Base-by-base conservation (phyloP, 1,140 invertebrate genomes). In the Marisa cornuarietis region DNA sequence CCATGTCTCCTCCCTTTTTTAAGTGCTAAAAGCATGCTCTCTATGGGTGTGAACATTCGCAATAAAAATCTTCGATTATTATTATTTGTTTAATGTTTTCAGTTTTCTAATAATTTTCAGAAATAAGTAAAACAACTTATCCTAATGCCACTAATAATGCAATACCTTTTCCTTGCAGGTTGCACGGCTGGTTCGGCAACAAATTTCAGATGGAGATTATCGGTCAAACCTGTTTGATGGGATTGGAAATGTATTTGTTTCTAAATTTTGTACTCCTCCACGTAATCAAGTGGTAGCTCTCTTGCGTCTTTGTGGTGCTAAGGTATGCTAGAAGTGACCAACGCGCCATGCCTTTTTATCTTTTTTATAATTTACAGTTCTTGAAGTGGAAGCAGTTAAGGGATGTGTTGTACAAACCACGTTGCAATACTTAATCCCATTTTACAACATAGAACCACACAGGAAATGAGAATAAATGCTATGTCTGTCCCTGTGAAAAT, bases 251-350 rank as follows among this genome's bases (percentile, higher is more conserved):
- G 80, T 89, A 9, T 88, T 78, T 83, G 80, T 89, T 13, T 86
- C 85, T n/a, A 79, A 79, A 14, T 79, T 79, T 65, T 84, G 84
- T 42, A 71, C 79, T 22, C 87, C 88, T 69, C 82, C 88, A 18
- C 75, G 85, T 68, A 68, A 81, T 20, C 81, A 87, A 61, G 75
- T 89, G 16, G 76, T 85, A 9, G 76, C 79, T 49, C 79, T 89
- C 18, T 76, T 89, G 20, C 84, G 84, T 63, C 68, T 86, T 26
- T 87, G 85, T 84, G 83, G 85, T 58, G 88, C 85, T 24, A 81
- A 87, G 83, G 88, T 89, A 84, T 76, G 68, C 81, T 58, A 58
- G 2, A 58, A 58, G 11, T 18, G 16, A 58, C 54, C 31, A 42
- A 42, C 31, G 3, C 6, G 31, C 31, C 31, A 42, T 42, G 31